phyloP scores from a whole-genome alignment of 2,888 invertebrate genomes.

The Pachymerium ferrugineum region DNA sequence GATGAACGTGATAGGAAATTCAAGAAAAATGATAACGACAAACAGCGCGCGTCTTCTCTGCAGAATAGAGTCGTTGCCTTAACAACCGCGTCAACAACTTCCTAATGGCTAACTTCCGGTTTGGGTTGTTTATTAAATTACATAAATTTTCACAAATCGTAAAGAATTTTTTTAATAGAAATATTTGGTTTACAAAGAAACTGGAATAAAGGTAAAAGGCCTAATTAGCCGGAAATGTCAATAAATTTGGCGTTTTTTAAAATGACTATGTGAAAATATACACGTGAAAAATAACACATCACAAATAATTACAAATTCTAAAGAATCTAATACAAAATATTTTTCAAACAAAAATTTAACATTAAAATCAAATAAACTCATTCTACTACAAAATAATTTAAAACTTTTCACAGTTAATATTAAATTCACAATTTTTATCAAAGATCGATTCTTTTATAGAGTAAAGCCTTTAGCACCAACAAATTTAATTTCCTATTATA shows the following conservation, averaged over 20 bases:
- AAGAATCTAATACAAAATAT: too few species aligned
- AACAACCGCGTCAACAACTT: background rate
- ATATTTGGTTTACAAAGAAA: background rate
- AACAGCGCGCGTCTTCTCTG: background rate
- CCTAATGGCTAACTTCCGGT: too few species aligned
- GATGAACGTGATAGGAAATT: background rate
- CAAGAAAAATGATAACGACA: background rate
- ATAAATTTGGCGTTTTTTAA: background rate
- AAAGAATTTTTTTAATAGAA: background rate
- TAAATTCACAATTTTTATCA: too few species aligned
- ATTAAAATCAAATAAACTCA: too few species aligned
- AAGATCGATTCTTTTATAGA: too few species aligned
- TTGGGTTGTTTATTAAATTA: background rate
- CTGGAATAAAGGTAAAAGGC: background rate
- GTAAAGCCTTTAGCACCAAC: too few species aligned
- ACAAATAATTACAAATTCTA: too few species aligned
- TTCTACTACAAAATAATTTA: too few species aligned
- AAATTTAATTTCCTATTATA: too few species aligned
- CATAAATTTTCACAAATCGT: background rate
- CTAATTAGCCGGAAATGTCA: background rate
- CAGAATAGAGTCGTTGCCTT: background rate
- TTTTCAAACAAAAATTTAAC: too few species aligned
- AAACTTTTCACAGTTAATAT: too few species aligned
- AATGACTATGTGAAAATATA: background rate
- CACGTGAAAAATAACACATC: too few species aligned